phyloP scores from a whole-genome alignment of 2,888 invertebrate genomes.

The Parnassius mnemosyne region DNA sequence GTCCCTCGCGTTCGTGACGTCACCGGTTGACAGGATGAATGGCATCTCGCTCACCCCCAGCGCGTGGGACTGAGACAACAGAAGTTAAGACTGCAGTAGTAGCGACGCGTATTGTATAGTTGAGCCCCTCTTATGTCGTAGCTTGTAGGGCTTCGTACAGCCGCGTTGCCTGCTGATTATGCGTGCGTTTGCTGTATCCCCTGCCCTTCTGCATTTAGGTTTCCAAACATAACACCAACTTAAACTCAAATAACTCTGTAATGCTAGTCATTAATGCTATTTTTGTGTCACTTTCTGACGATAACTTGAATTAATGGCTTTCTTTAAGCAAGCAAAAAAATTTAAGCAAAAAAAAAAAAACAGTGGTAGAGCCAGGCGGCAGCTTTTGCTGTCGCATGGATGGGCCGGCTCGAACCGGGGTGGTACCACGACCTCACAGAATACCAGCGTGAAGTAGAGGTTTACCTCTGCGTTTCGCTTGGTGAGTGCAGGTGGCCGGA shows the following conservation, averaged over 20 bases:
- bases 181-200: conserved; percentile 1
- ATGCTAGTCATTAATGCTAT: too few species aligned
- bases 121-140: conserved; percentile 38
- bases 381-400: too few species aligned
- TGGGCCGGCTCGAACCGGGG: too few species aligned
- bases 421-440: too few species aligned
- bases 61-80: conserved; percentile 26
- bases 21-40: conserved; percentile 45
- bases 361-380: too few species aligned
- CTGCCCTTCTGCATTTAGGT: not conserved
- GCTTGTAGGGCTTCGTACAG: conserved; percentile 40
- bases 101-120: conserved; percentile 39
- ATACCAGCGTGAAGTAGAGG: too few species aligned
- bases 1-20: conserved; percentile 59
- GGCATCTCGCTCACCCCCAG: conserved; percentile 28
- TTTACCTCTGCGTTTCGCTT: too few species aligned
- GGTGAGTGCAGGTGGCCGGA: too few species aligned
- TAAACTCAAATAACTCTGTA: not conserved
- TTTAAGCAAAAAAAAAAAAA: too few species aligned
- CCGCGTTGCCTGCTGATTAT: not conserved
- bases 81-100: conserved; percentile 38
- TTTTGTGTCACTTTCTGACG: not conserved
- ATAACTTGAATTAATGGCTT: not conserved
- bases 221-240: not conserved
- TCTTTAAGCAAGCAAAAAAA: too few species aligned